Base-by-base conservation (phyloP, 2,888 invertebrate species). In the Cyrtodaria siliqua region DNA sequence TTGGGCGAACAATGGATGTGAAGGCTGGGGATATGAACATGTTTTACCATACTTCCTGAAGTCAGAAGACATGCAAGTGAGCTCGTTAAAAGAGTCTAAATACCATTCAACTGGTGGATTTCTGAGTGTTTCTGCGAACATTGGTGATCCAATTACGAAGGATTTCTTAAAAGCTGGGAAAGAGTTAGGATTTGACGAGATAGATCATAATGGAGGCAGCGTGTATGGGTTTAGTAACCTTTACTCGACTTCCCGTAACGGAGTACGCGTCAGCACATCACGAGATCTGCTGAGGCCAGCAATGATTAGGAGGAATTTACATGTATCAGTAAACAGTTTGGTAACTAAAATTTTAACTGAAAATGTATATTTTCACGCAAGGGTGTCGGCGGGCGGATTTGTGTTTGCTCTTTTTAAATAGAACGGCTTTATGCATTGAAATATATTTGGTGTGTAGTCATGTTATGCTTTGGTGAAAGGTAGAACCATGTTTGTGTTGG, bases 261-360 rank as follows among this genome's bases (percentile, higher is more conserved):
- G 91, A 4, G 73, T 82, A 4, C 81, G 92, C 1, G 84, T 87
- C 60, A 86, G 89, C 29, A 87, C 90, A 6, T 82, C 87, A 12
- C 86, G 87, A 55, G 90, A 89, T 23, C 91, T 86, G 63, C 84
- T 91, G 1, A 59, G 86, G 20, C 83, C 86, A 2, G 84, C 85
- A 27, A 85, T 90, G 68, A 69, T 79, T 6, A 49, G 86, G 29
- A 40, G 38, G 23, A 89, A 88, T 60, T 71, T 89, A 2, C 88
- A 89, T 50, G 84, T 89, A 6, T 72, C 82, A 18, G 84, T 83
- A 9, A 61, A 64, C 8, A 62, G 86, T 44, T 77, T 62, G 26
- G 86, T 83, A 9, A 84, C 82, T 20, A 88, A 83, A 75, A 87
- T 89, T 49, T 20, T 68, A 1, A 8, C 60, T 53, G 83, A 87